Evolutionary conservation across 2,113 vertebrate species (phyloP), one percentile per base, ranked within the genome.

Genomic region (Cynopterus brachyotis): DNA sequence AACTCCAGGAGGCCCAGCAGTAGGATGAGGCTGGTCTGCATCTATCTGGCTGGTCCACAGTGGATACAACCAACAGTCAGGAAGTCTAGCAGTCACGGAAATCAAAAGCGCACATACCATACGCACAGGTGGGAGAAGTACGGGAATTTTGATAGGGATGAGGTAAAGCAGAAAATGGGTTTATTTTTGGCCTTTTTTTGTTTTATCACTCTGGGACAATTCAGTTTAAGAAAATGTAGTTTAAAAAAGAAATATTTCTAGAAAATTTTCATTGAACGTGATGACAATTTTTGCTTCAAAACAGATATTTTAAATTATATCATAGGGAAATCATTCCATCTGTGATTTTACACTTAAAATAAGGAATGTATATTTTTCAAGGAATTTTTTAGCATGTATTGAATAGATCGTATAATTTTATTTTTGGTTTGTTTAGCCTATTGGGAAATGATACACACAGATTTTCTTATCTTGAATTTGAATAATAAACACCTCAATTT

Each of bases 251-350:
- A 79, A 87, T 67, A 70, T 1, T 59, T 90, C 9, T 59, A 70
- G 53, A 93, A 78, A n/a, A 45, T 92, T 95, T 50, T n/a, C 8
- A 79, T 47, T 42, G 35, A 88, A 12, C 1, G 45, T 17, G 57
- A 89, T 86, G 55, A 64, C 7, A 91, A 50, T 75, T 91, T 96
- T 91, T 91, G 64, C 82, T 89, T 95, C 32, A 79, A 78, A 55
- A 42, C 20, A 75, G 53, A 45, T 79, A 62, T 69, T 89, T 96
- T 62, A 95, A 84, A 60, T 84, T 62, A n/a, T 70, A 66, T 86
- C 76, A 59, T 45, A 60, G 42, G 42, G 76, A 50, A 95, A 42
- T 76, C 26, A 89, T 72, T 70, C 30, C 42, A 84, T 53, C 32
- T 82, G 30, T 20, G 94, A 57, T 78, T 96, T 89, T 93, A 78